phyloP scores from a whole-genome alignment of 2,113 vertebrate genomes.

The Podarcis cretensis region DNA sequence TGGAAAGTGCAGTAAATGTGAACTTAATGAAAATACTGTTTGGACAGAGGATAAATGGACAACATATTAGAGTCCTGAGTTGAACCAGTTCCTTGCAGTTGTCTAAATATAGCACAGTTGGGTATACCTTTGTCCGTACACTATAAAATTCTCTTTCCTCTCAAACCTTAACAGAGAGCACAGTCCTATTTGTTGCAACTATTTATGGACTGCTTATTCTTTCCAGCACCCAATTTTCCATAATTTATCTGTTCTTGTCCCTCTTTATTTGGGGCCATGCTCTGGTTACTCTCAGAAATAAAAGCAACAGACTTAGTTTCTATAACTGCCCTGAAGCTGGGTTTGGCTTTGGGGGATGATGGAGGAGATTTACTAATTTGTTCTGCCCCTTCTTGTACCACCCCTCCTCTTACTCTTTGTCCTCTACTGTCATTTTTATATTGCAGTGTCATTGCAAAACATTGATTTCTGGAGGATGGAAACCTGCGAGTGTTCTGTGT shows the following conservation, averaged over 20 bases:
- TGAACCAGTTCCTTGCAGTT: neutral
- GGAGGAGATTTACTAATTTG: too few species aligned
- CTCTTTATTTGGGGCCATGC: neutral
- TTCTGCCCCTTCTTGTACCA: neutral
- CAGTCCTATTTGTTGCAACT: neutral
- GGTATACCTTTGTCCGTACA: neutral
- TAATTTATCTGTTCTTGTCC: neutral
- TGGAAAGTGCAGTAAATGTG: conserved; percentile 18
- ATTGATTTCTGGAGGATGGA: neutral
- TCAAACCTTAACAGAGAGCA: neutral
- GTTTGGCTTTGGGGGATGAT: neutral
- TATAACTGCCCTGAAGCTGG: neutral
- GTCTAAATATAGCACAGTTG: neutral
- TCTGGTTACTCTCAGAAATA: neutral
- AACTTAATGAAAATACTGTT: conserved; percentile 22
- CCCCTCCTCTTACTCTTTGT: neutral
- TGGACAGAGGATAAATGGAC: conserved; percentile 8
- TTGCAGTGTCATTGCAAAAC: too few species aligned
- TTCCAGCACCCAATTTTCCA: neutral
- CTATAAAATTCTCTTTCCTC: neutral
- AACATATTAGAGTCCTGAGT: neutral
- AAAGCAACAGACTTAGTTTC: neutral
- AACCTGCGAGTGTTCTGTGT: neutral
- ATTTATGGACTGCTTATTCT: neutral
- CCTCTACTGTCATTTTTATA: neutral